A percentile compares a stretch with the other conserved stretches of the same genome.
phyloP scores from a whole-genome alignment of 2,797 vertebrate species.

The Mycteria americana region DNA sequence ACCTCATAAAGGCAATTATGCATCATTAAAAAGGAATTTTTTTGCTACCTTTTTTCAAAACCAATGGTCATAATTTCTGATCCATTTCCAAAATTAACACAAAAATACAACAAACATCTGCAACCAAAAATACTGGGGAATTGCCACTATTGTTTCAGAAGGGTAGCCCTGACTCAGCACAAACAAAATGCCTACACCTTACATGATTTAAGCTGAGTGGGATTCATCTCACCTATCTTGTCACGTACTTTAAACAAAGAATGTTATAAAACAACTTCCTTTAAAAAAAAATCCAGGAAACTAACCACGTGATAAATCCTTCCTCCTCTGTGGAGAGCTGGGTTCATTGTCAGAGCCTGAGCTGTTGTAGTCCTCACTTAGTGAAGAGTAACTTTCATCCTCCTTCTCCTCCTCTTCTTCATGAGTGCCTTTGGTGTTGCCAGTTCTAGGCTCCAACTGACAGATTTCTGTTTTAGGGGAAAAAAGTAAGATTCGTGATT shows the following conservation, averaged over 20 bases:
- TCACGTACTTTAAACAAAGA: not conserved
- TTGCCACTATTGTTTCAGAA: not conserved
- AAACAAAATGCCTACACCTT: not conserved
- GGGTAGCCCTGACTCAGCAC: not conserved
- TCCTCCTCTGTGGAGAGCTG: not conserved
- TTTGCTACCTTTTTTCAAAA: not conserved
- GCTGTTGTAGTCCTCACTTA: not conserved
- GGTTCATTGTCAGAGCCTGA: constrained; percentile 25
- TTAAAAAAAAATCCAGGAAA: not conserved
- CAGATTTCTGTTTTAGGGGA: not conserved
- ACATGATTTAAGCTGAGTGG: not conserved
- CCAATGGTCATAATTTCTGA: not conserved
- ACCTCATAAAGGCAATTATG: not conserved
- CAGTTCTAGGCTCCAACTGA: not conserved
- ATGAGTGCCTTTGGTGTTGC: rapidly evolving
- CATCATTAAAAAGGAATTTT: not conserved
- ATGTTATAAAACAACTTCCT: not conserved
- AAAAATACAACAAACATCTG: not conserved
- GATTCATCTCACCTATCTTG: not conserved
- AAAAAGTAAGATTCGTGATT: not conserved
- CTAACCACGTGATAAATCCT: constrained; percentile 24
- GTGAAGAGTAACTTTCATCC: not conserved
- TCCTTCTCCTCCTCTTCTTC: not conserved
- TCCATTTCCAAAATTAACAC: not conserved
- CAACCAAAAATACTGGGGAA: not conserved